Base-by-base conservation (phyloP, 2,113 vertebrate species). In the Platichthys stellatus region DNA sequence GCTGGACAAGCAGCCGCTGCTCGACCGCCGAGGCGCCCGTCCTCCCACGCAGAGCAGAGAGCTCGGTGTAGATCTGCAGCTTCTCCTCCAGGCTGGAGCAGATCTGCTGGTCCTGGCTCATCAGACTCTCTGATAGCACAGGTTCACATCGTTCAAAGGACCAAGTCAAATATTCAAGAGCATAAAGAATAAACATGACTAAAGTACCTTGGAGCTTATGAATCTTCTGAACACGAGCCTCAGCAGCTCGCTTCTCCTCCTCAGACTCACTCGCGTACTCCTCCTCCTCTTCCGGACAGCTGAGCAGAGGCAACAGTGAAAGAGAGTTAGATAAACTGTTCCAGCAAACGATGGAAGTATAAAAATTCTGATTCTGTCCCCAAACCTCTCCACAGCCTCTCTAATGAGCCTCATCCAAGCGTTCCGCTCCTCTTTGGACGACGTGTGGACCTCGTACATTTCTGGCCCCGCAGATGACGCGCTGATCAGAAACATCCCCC, bases 401-500 rank as follows among this genome's bases (percentile, higher is more conserved):
- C 97, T 95, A 79, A 99, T 97, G 56, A 94, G 92, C 80, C 95
- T 95, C 97, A 99, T 99, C 98, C 98, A 99, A 66, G 86, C 91
- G 83, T 97, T 98, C 2, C 97, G 93, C 11, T 98, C 97, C 26
- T 99, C 97, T 92, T 95, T 98, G 81, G 97, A 96, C 17, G 66
- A 93, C 2, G 96, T 95, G 72, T 98, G 97, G 68, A 99, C 93
- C 83, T 99, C 97, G 59, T 99, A 99, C 97, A 99, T 99, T 84
- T 99, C 98, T 0, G 98, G 97, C 6, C 97, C 97, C 1, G 96
- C 93, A 3, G 96, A 94, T 0, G 97, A 99, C 0, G 98, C 96
- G 0, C 97, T 98, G 83, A 99, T 99, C 56, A 99, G 83, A 89
- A 99, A 99, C 97, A 99, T 97, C 1, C 97, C 98, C 65, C 95